phyloP scores from a whole-genome alignment of 2,888 invertebrate genomes.

The Polydrusus pterygomalis region DNA sequence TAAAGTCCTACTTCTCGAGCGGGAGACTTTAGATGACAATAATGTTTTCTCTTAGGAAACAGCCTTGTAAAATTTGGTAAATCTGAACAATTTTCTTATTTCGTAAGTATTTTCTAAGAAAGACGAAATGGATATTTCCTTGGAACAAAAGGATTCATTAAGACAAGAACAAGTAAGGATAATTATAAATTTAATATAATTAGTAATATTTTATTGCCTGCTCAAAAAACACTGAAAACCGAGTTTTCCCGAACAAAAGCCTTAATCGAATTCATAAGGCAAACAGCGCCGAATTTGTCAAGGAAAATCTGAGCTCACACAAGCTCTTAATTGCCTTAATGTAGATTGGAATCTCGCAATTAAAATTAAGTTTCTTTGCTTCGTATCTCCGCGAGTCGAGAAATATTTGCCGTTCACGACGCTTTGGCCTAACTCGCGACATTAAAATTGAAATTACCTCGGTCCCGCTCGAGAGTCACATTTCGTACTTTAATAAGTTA shows the following conservation, averaged over 20 bases:
- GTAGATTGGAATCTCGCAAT: slow-evolving; percentile 67
- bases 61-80: too few relatives aligned
- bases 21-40: too few relatives aligned
- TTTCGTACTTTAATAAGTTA: slow-evolving; percentile 29
- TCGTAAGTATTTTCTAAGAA: not conserved
- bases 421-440: slow-evolving; percentile 26
- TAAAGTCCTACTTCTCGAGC: too few relatives aligned
- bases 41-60: too few relatives aligned
- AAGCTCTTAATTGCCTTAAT: slow-evolving; percentile 67
- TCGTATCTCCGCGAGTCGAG: slow-evolving; percentile 56
- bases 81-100: not conserved
- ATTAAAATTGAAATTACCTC: slow-evolving; percentile 39
- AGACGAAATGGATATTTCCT: not conserved
- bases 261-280: slow-evolving; percentile 25
- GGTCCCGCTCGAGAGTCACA: slow-evolving; percentile 26
- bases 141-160: not conserved
- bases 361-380: slow-evolving; percentile 67
- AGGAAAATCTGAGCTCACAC: slow-evolving; percentile 64
- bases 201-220: slow-evolving; percentile 2
- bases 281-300: slow-evolving; percentile 38
- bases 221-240: slow-evolving; percentile 9
- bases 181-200: slow-evolving; percentile 7
- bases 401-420: slow-evolving; percentile 58
- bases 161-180: slow-evolving; percentile 1
- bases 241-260: slow-evolving; percentile 19